Conservation (phyloP, 2,888 invertebrate species). For the Pasiphila rectangulata region DNA sequence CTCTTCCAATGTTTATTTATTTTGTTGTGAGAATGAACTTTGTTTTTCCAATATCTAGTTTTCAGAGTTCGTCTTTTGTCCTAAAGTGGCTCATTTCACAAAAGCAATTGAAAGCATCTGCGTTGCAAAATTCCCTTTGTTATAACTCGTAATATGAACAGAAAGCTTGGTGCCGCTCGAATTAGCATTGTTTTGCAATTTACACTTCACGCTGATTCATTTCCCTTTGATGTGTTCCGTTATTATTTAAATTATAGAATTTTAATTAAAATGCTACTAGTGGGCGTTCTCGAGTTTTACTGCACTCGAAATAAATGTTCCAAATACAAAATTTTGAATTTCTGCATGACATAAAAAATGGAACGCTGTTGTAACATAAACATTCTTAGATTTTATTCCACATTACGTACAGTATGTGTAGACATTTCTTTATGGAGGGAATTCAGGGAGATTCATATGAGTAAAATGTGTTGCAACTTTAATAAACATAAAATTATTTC, state of each 20-base stretch:
- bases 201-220: slow-evolving; percentile 16
- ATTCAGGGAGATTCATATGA: slow-evolving; percentile 1
- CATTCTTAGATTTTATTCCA: background rate
- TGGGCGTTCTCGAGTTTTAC: no score
- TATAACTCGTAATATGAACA: slow-evolving; percentile 15
- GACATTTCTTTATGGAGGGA: background rate
- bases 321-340: no score
- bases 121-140: slow-evolving; percentile 22
- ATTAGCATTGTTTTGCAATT: slow-evolving; percentile 26
- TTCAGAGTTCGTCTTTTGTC: slow-evolving; percentile 14
- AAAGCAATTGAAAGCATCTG: slow-evolving; percentile 28
- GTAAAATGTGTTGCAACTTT: background rate
- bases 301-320: no score
- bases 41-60: no score
- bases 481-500: slow-evolving; percentile 1
- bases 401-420: background rate
- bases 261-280: background rate
- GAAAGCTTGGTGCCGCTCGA: slow-evolving; percentile 9
- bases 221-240: slow-evolving; percentile 17
- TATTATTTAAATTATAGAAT: slow-evolving; percentile 5
- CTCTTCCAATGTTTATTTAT: no score
- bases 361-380: background rate
- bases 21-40: no score
- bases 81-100: slow-evolving; percentile 36
- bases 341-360: no score